Conservation (phyloP, 2,113 vertebrate genomes). For the Mustelus asterias region DNA sequence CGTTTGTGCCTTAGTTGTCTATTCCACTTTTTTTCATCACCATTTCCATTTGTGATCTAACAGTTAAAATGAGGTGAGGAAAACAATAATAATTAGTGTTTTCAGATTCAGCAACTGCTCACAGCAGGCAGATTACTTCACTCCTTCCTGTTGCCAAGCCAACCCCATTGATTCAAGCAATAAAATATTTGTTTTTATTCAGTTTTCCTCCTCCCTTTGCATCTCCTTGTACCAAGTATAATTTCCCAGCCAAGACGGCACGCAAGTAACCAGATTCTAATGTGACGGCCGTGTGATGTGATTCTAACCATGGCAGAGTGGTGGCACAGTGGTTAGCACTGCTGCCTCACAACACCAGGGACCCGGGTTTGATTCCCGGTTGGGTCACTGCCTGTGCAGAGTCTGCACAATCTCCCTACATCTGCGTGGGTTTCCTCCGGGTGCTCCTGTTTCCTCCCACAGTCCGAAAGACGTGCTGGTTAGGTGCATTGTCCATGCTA, state of each 20-base stretch:
- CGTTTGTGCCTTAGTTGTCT: background rate
- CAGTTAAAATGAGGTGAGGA: background rate
- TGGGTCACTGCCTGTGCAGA: too few relatives aligned
- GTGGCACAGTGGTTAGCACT: too few relatives aligned
- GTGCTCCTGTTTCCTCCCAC: too few relatives aligned
- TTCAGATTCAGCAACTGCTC: background rate
- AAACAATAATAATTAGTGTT: slow-evolving; percentile 25
- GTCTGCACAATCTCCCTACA: too few relatives aligned
- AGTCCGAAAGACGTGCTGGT: too few relatives aligned
- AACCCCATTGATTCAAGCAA: background rate
- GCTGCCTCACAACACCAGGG: too few relatives aligned
- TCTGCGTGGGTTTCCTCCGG: too few relatives aligned
- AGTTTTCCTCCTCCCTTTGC: background rate
- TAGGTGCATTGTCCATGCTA: too few relatives aligned
- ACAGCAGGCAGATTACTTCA: slow-evolving; percentile 5
- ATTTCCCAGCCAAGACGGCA: background rate
- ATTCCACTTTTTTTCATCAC: background rate
- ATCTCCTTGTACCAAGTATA: background rate
- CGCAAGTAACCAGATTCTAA: background rate
- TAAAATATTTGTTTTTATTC: slow-evolving; percentile 2
- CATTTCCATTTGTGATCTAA: background rate
- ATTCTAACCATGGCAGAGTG: too few relatives aligned
- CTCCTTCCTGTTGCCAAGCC: background rate
- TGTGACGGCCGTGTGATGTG: too few relatives aligned
- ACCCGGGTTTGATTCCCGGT: background rate